phyloP scores from a whole-genome alignment of 2,888 invertebrate genomes.

The Uropetala carovei region DNA sequence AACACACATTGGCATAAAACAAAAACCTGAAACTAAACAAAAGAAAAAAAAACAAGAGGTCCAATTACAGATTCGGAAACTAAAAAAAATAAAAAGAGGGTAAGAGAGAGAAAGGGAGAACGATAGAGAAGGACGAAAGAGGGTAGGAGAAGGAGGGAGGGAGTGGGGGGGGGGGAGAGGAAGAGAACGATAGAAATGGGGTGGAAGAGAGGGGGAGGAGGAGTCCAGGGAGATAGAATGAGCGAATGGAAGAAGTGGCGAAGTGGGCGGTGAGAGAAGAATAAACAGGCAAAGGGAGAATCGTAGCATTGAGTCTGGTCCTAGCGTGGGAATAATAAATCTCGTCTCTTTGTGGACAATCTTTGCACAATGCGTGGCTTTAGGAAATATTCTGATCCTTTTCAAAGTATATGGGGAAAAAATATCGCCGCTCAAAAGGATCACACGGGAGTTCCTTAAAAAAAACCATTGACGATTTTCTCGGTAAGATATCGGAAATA shows the following conservation, averaged over 20 bases:
- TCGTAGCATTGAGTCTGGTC: background rate
- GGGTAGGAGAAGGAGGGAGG: too few species aligned
- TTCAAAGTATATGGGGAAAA: background rate
- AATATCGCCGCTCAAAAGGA: background rate
- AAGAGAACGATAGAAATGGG: background rate
- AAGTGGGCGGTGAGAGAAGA: background rate
- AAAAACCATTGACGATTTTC: background rate
- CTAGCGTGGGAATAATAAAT: background rate
- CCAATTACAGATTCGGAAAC: too few species aligned
- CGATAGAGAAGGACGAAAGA: background rate
- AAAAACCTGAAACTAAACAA: too few species aligned
- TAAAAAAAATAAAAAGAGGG: background rate
- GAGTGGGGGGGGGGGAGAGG: too few species aligned
- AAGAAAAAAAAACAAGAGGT: too few species aligned
- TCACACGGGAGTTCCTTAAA: background rate
- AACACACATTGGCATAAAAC: too few species aligned
- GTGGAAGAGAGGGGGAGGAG: background rate
- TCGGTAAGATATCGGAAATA: background rate
- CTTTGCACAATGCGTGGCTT: background rate
- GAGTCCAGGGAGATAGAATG: background rate
- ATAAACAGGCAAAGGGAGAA: background rate
- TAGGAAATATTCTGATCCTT: background rate
- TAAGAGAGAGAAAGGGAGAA: background rate
- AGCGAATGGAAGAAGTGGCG: background rate
- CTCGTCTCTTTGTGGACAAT: background rate